Conservation (phyloP, 2,113 vertebrate genomes). For the Corvus hawaiiensis region DNA sequence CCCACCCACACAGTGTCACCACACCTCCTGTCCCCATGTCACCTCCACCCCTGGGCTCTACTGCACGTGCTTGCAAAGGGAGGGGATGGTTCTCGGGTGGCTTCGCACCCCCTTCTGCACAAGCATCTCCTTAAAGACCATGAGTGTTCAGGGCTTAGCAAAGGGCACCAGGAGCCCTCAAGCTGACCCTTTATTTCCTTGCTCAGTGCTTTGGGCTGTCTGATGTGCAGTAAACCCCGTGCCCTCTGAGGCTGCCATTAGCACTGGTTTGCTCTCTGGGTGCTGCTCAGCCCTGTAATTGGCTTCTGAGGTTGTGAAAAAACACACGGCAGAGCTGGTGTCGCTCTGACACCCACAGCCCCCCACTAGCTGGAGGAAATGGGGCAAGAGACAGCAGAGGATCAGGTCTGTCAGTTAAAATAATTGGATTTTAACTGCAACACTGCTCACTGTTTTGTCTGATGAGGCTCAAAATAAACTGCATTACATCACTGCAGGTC, state of each 20-base stretch:
- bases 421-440: background rate
- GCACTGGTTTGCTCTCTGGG: background rate
- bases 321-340: background rate
- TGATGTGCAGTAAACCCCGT: background rate
- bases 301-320: background rate
- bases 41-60: background rate
- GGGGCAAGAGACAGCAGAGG: background rate
- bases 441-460: background rate
- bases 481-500: conserved; percentile 22
- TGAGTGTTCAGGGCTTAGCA: fast-evolving
- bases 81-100: fast-evolving
- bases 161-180: background rate
- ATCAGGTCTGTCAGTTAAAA: background rate
- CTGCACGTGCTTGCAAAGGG: fast-evolving
- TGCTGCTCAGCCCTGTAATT: background rate
- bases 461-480: conserved; percentile 43
- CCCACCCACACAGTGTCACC: background rate
- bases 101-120: background rate
- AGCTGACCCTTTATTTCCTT: background rate
- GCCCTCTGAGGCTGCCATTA: background rate
- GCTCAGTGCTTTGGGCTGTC: background rate
- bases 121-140: background rate
- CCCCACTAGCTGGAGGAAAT: background rate
- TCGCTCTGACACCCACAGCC: background rate
- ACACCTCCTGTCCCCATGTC: fast-evolving